Evolutionary conservation across 1,140 invertebrate species (phyloP).

Genomic region (Plectrocnemia conspersa): DNA sequence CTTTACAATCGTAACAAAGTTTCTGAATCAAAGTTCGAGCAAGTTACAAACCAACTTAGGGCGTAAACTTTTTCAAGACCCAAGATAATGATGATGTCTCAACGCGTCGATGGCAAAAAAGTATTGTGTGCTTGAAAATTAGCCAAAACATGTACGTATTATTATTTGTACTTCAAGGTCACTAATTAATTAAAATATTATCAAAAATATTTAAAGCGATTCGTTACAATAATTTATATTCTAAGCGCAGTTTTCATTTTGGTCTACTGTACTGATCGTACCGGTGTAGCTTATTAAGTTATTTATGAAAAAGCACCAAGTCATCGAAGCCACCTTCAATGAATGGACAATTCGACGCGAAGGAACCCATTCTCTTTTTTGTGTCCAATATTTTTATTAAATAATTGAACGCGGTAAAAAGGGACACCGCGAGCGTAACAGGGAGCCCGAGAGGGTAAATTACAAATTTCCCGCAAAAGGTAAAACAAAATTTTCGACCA

Average conservation of each 20-base stretch:
- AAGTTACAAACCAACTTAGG: slow-evolving; percentile 1
- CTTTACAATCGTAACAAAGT: background rate
- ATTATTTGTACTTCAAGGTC: no score
- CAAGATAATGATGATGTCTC: slow-evolving; percentile 25
- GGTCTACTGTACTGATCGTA: background rate
- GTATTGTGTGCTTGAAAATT: no score
- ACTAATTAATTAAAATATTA: no score
- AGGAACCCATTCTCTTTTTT: background rate
- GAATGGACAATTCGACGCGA: slow-evolving; percentile 12
- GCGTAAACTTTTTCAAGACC: background rate
- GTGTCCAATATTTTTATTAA: background rate
- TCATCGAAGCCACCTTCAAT: slow-evolving; percentile 10
- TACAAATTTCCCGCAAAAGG: no score
- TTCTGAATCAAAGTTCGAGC: background rate
- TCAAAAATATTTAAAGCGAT: no score
- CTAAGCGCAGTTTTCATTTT: no score
- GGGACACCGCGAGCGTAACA: no score
- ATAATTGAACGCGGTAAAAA: background rate
- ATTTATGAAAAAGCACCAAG: slow-evolving; percentile 11
- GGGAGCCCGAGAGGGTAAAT: no score
- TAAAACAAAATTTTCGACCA: no score
- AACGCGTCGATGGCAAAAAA: background rate
- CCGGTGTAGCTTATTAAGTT: slow-evolving; percentile 15
- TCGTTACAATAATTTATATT: no score
- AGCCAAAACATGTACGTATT: no score